A percentile compares a stretch with the other conserved stretches of the same genome.
Evolutionary conservation across 2,113 vertebrate genomes (phyloP).

Genomic region (Stictonetta naevosa): DNA sequence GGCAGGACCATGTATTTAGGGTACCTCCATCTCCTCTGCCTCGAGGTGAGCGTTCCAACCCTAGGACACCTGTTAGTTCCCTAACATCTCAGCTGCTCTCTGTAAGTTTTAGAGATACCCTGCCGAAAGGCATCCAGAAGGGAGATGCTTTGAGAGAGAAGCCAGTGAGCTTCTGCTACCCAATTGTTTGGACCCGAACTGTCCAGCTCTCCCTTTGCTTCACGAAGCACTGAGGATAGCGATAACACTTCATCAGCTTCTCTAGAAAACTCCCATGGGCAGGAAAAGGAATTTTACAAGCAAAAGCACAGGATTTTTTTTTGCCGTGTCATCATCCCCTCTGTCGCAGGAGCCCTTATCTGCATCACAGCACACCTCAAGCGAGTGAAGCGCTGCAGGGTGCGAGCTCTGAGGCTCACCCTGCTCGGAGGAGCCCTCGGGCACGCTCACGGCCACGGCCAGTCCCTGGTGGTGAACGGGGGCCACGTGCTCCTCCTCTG

Average conservation of each 20-base stretch:
- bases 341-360: not conserved
- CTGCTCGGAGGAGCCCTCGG: not conserved
- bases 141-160: not conserved
- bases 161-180: not conserved
- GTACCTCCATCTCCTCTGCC: not conserved
- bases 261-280: not conserved
- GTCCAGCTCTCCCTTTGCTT: not conserved
- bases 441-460: not conserved
- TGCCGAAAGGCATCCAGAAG: not conserved
- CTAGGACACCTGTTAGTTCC: not conserved
- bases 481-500: not conserved
- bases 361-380: not conserved
- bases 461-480: not conserved
- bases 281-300: not conserved
- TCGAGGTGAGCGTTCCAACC: not conserved
- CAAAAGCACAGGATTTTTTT: not conserved
- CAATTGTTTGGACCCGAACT: not conserved
- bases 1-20: not conserved
- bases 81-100: not conserved
- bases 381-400: not conserved
- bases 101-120: accelerated
- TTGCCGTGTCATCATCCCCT: not conserved
- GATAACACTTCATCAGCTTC: not conserved
- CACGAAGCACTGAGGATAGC: accelerated
- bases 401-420: not conserved